These are phyloP conservation scores for Alsophila aescularia DNA, from an alignment of 2,888 invertebrate genomes.

Conservation along the genomic window DNA sequence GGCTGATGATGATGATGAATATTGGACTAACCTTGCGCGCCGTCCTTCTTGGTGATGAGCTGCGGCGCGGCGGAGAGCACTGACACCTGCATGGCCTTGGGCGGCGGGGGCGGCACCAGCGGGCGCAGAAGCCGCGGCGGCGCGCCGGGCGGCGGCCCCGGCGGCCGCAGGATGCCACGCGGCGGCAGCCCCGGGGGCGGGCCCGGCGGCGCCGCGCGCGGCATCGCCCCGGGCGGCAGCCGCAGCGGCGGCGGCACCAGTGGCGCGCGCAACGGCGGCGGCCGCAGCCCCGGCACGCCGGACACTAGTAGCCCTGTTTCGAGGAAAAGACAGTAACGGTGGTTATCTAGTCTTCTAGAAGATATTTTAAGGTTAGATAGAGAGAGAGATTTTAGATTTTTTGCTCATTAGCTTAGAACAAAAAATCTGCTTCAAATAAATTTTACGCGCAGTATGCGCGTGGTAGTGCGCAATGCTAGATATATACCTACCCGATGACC, in stretches of 20 bases:
- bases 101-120: constrained; percentile 83
- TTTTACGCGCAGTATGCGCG: no score
- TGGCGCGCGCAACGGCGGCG: constrained; percentile 63
- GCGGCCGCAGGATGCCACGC: constrained; percentile 76
- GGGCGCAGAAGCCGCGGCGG: constrained; percentile 86
- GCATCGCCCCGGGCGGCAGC: constrained; percentile 75
- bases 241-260: constrained; percentile 49
- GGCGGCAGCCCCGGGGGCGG: constrained; percentile 84
- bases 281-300: constrained; percentile 55
- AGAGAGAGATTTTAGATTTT: no score
- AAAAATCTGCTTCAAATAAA: no score
- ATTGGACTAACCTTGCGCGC: constrained; percentile 74
- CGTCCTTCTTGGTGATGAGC: constrained; percentile 89
- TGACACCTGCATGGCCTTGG: constrained; percentile 81
- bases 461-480: no score
- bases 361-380: no score
- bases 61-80: constrained; percentile 93
- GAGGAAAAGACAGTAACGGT: background rate
- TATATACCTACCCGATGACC: no score
- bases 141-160: constrained; percentile 87
- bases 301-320: background rate
- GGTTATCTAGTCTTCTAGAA: background rate
- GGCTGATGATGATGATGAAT: background rate
- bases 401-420: no score
- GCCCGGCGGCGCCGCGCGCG: constrained; percentile 72